Evolutionary conservation across 1,140 invertebrate genomes (phyloP).

Genomic region (Drosophila biarmipes): DNA sequence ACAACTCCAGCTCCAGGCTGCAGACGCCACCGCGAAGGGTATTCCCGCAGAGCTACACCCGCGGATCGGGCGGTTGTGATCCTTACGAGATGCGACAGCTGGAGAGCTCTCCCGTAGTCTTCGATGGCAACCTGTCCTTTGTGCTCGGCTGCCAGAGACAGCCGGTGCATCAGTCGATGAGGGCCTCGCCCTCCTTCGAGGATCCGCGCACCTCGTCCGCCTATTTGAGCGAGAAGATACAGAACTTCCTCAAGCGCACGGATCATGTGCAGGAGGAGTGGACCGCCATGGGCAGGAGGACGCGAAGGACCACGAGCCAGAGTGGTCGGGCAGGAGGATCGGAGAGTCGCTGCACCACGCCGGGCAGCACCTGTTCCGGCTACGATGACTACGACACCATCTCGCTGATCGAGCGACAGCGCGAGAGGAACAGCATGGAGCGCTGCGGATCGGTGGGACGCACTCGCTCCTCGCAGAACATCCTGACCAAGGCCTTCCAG

Average conservation of each 20-base stretch:
- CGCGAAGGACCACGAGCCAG: constrained; percentile 82
- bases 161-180: constrained; percentile 88
- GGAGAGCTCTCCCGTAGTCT: constrained; percentile 91
- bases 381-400: constrained; percentile 82
- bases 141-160: constrained; percentile 89
- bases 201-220: constrained; percentile 91
- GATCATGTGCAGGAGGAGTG: constrained; percentile 95
- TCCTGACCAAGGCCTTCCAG: constrained; percentile 91
- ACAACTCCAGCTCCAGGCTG: constrained; percentile 45
- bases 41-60: constrained; percentile 87
- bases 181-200: constrained; percentile 89
- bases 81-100: constrained; percentile 86
- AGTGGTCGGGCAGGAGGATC: constrained; percentile 52
- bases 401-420: constrained; percentile 78
- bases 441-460: constrained; percentile 85
- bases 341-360: constrained; percentile 71
- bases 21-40: constrained; percentile 86
- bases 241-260: constrained; percentile 91
- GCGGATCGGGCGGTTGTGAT: constrained; percentile 82
- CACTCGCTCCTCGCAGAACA: constrained; percentile 91
- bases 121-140: constrained; percentile 92
- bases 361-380: constrained; percentile 54
- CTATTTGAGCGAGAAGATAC: constrained; percentile 90
- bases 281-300: constrained; percentile 84
- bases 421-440: constrained; percentile 78